A percentile compares a stretch with the other conserved stretches of the same genome.
These are phyloP conservation scores for Himalopsyche tibetana DNA, from an alignment of 2,888 invertebrate genomes.

Conservation along the genomic window DNA sequence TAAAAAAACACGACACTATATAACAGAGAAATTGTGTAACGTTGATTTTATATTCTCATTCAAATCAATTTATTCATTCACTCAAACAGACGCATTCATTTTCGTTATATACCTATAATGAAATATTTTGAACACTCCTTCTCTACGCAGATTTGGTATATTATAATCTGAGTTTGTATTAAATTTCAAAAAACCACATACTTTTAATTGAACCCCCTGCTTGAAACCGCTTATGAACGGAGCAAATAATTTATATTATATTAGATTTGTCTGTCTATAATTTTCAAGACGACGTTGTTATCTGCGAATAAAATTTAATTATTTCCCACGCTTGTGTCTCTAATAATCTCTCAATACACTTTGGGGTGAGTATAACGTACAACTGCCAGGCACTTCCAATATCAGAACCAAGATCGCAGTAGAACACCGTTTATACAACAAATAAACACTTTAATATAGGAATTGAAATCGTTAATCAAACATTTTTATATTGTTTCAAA, in stretches of 20 bases:
- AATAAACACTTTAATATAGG: no score
- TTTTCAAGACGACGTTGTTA: constrained; percentile 12
- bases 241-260: constrained; percentile 8
- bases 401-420: not conserved
- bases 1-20: no score
- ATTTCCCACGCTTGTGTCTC: constrained; percentile 12
- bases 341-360: constrained; percentile 14
- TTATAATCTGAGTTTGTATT: not conserved
- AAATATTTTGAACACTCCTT: not conserved
- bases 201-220: not conserved
- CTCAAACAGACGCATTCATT: no score
- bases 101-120: no score
- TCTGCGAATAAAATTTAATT: constrained; percentile 20
- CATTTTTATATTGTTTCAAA: no score
- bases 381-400: not conserved
- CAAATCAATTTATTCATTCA: no score
- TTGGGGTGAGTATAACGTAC: not conserved
- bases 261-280: constrained; percentile 17
- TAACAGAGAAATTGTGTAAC: no score
- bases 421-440: no score
- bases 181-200: not conserved
- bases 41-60: no score
- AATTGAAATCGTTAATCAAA: no score
- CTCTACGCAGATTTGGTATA: not conserved
- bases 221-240: not conserved